Conservation (phyloP, 1,140 invertebrate genomes). For the Metopolophium dirhodum region DNA sequence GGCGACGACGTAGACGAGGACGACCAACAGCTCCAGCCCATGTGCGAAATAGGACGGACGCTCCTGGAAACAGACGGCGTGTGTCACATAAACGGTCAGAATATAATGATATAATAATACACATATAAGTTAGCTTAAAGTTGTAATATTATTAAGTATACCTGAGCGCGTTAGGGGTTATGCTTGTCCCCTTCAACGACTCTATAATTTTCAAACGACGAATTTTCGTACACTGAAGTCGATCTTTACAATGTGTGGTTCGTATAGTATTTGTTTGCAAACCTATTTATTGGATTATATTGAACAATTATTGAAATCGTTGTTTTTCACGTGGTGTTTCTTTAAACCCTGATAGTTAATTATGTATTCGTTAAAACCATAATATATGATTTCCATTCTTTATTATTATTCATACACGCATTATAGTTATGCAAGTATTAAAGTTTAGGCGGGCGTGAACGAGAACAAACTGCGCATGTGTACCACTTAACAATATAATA, state of each 20-base stretch:
- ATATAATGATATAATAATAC: background rate
- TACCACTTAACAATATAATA: background rate
- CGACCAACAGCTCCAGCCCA: slow-evolving; percentile 63
- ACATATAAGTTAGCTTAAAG: background rate
- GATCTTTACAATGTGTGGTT: background rate
- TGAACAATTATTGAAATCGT: background rate
- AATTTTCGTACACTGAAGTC: background rate
- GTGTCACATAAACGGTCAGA: slow-evolving; percentile 92
- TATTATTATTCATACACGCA: background rate
- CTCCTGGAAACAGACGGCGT: slow-evolving; percentile 78
- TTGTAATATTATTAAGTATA: background rate
- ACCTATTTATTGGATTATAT: no score
- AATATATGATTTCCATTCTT: background rate
- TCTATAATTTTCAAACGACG: background rate
- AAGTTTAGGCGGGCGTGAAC: background rate
- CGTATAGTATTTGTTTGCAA: background rate
- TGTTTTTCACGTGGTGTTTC: no score
- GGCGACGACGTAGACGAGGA: slow-evolving; percentile 62
- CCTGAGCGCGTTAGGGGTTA: background rate
- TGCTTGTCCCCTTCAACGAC: no score
- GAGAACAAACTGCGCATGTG: background rate
- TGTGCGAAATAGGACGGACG: slow-evolving; percentile 71
- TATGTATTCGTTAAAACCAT: background rate
- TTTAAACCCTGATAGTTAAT: background rate
- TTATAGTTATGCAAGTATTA: background rate